phyloP scores from a whole-genome alignment of 2,113 vertebrate genomes.

The Neodontobutis hainanensis region DNA sequence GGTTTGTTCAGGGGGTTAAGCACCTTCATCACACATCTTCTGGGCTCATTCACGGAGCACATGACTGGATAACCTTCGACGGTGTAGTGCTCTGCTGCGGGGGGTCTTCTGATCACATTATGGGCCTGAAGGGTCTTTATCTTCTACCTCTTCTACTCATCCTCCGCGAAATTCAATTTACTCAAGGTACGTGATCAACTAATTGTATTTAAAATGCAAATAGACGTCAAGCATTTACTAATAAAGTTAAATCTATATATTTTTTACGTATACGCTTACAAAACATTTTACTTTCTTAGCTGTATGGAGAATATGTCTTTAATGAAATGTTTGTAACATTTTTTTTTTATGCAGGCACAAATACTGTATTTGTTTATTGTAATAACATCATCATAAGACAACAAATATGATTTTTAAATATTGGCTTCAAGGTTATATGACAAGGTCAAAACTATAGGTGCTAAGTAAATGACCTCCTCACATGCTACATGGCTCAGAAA shows the following conservation, averaged over 20 bases:
- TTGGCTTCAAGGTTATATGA: slow-evolving; percentile 24
- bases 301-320: too few species aligned
- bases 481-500: slow-evolving; percentile 50
- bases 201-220: not conserved
- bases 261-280: too few species aligned
- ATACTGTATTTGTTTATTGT: too few species aligned
- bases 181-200: slow-evolving; percentile 58
- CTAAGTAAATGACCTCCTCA: slow-evolving; percentile 56
- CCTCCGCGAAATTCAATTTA: slow-evolving; percentile 41
- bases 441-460: slow-evolving; percentile 16
- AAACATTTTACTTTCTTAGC: too few species aligned
- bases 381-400: slow-evolving; percentile 5
- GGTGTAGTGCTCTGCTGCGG: slow-evolving; percentile 5
- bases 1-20: slow-evolving; percentile 1
- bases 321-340: too few species aligned
- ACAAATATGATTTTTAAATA: slow-evolving; percentile 21
- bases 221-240: not conserved
- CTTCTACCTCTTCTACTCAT: slow-evolving; percentile 59
- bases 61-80: slow-evolving; percentile 16
- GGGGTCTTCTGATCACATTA: slow-evolving; percentile 25
- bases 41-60: not conserved
- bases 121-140: slow-evolving; percentile 53
- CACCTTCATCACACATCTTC: slow-evolving; percentile 16
- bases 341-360: too few species aligned
- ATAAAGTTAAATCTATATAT: not conserved